Conservation (phyloP, 2,113 vertebrate genomes). For the Oxyura jamaicensis region DNA sequence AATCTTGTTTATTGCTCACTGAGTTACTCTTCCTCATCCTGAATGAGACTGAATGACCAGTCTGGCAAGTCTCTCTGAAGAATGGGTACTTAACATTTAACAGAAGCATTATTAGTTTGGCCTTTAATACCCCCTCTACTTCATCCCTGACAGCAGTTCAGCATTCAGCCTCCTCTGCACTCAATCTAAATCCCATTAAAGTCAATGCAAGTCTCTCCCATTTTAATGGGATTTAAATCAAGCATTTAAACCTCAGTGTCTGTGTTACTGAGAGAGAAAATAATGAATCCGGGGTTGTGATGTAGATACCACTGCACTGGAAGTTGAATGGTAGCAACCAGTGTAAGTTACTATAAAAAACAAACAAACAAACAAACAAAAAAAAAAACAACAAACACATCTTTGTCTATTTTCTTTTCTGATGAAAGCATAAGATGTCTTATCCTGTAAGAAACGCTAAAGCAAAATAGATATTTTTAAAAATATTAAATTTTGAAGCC, state of each 20-base stretch:
- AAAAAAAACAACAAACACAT: background rate
- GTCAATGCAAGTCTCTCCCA: slow-evolving; percentile 27
- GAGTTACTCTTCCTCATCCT: background rate
- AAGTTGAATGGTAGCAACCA: background rate
- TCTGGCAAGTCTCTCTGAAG: slow-evolving; percentile 23
- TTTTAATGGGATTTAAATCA: slow-evolving; percentile 63
- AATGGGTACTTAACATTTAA: slow-evolving; percentile 43
- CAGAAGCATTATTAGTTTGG: slow-evolving; percentile 53
- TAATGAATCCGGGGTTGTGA: background rate
- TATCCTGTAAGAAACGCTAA: background rate
- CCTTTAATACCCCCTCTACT: slow-evolving; percentile 42
- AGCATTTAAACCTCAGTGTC: slow-evolving; percentile 29
- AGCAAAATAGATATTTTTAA: background rate
- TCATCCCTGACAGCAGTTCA: slow-evolving; percentile 28
- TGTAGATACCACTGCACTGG: background rate
- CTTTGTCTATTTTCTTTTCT: background rate
- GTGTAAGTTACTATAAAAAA: background rate
- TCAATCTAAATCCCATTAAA: slow-evolving; percentile 60
- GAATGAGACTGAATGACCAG: slow-evolving; percentile 24
- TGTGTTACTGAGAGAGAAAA: slow-evolving; percentile 20
- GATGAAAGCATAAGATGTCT: background rate
- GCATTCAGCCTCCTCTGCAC: background rate
- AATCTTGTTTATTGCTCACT: slow-evolving; percentile 22
- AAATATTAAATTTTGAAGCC: background rate
- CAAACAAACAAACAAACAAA: too few species aligned